These are phyloP conservation scores for Apocrypta bakeri DNA, from an alignment of 1,140 invertebrate genomes.

Conservation along the genomic window DNA sequence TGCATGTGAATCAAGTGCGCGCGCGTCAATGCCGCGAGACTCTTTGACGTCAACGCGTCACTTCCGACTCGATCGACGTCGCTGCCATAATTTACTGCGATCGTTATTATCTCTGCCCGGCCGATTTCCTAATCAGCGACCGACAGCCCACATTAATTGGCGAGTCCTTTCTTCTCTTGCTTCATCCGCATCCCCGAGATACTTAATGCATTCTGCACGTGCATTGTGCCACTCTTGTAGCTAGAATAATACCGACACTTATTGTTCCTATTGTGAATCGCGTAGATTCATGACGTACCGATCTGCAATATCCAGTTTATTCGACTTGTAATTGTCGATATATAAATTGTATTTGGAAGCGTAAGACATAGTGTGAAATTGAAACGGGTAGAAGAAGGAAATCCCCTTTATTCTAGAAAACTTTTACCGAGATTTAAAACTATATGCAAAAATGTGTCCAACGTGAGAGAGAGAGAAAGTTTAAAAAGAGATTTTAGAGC, in stretches of 20 bases:
- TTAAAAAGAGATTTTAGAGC: background rate
- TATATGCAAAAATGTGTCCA: background rate
- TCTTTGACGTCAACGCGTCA: slow-evolving; percentile 33
- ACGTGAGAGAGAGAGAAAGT: no score
- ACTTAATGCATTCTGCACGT: no score
- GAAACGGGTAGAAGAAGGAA: background rate
- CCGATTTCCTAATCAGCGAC: slow-evolving; percentile 40
- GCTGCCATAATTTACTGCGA: slow-evolving; percentile 54
- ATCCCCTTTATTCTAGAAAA: background rate
- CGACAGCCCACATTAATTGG: background rate
- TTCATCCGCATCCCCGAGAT: no score
- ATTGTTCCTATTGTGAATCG: no score
- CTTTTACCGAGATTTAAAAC: background rate
- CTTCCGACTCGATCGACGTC: slow-evolving; percentile 3
- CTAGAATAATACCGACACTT: no score
- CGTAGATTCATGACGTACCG: no score
- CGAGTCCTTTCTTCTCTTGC: background rate
- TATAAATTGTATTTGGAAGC: no score
- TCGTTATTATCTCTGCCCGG: slow-evolving; percentile 58
- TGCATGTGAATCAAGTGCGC: background rate
- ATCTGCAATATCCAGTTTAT: no score
- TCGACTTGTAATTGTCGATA: no score
- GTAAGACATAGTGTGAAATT: no score
- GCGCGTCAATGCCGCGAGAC: slow-evolving; percentile 26
- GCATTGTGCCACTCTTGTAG: no score